These are phyloP conservation scores for Glossophaga mutica DNA, from an alignment of 2,797 vertebrate genomes.

Conservation along the genomic window DNA sequence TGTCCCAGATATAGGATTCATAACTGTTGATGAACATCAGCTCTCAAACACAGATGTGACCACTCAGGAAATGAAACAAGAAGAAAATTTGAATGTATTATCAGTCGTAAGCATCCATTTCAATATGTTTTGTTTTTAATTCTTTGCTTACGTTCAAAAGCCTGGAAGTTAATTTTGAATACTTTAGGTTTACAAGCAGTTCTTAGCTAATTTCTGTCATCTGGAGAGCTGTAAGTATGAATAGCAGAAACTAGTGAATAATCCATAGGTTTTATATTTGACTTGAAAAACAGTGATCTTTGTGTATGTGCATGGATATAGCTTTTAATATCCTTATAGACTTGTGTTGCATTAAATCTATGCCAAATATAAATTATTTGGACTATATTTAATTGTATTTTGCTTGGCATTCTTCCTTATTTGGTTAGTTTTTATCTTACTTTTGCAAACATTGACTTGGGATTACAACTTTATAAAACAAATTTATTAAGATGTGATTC, in stretches of 20 bases:
- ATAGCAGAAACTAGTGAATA: background rate
- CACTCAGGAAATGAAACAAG: slow-evolving; percentile 61
- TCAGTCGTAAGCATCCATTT: slow-evolving; percentile 65
- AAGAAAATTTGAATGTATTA: slow-evolving; percentile 75
- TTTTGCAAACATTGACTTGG: background rate
- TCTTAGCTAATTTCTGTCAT: background rate
- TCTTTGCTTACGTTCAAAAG: slow-evolving; percentile 5
- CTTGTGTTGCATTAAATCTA: background rate
- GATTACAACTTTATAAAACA: background rate
- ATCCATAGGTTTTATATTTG: slow-evolving; percentile 10
- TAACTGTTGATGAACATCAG: slow-evolving; percentile 80
- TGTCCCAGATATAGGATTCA: slow-evolving; percentile 84
- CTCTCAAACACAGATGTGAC: slow-evolving; percentile 77
- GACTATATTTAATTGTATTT: slow-evolving; percentile 31
- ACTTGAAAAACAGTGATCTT: background rate
- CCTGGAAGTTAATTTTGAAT: slow-evolving; percentile 5
- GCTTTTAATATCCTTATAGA: background rate
- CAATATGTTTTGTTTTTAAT: background rate
- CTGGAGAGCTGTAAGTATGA: background rate
- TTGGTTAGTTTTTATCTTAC: background rate
- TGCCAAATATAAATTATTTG: slow-evolving; percentile 9
- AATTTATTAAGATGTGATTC: background rate
- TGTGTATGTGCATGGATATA: background rate
- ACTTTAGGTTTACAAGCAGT: background rate
- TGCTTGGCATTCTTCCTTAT: background rate